phyloP scores from a whole-genome alignment of 2,888 invertebrate genomes.

The Yponomeuta sedellus region DNA sequence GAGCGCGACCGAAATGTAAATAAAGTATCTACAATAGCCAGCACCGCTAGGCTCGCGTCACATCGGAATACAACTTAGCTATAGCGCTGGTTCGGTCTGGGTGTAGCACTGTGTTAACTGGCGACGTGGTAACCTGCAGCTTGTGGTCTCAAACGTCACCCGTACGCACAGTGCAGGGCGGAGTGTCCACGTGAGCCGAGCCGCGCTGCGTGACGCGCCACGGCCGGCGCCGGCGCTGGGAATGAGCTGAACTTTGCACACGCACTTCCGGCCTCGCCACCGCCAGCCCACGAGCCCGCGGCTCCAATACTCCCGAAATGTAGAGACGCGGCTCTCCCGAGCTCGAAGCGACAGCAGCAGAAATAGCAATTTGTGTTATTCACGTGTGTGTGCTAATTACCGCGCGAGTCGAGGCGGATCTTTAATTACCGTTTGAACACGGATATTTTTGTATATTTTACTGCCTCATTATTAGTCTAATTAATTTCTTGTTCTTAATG shows the following conservation, averaged over 20 bases:
- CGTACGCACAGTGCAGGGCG: too few species aligned
- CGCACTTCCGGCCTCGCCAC: conserved; percentile 3
- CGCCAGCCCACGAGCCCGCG: background rate
- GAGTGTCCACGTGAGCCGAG: too few species aligned
- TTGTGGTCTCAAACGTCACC: too few species aligned
- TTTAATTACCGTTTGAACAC: conserved; percentile 20
- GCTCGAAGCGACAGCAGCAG: background rate
- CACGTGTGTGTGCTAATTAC: conserved; percentile 7
- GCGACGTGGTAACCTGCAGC: too few species aligned
- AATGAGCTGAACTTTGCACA: conserved; percentile 42
- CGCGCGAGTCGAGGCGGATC: conserved; percentile 12
- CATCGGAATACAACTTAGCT: too few species aligned
- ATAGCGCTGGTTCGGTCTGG: too few species aligned
- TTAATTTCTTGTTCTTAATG: conserved; percentile 22
- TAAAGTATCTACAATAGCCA: too few species aligned
- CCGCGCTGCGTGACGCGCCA: background rate
- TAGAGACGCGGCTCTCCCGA: background rate
- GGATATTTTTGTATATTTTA: conserved; percentile 22
- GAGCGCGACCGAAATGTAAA: too few species aligned
- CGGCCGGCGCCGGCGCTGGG: conserved; percentile 26
- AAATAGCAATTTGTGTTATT: background rate
- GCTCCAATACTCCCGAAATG: too few species aligned
- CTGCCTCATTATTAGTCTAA: conserved; percentile 22
- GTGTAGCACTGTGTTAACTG: too few species aligned
- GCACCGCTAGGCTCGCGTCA: too few species aligned